Percentiles rank a stretch among this genome's conserved stretches.
Evolutionary conservation across 2,797 vertebrate species (phyloP).

Genomic region (Amblyraja radiata): DNA sequence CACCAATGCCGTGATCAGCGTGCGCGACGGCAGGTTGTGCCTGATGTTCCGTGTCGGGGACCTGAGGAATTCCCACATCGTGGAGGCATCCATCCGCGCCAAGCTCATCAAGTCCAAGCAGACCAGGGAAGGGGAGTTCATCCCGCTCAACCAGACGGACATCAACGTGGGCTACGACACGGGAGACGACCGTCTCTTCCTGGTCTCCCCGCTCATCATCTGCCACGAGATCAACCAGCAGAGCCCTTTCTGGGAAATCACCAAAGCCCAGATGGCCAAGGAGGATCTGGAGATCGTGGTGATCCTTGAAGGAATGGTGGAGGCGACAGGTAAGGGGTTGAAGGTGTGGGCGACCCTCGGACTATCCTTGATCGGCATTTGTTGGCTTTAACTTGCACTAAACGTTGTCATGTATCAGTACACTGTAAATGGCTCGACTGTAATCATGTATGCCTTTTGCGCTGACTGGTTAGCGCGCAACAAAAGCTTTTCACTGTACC

Average conservation of each 20-base stretch:
- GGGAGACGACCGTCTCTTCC: slow-evolving; percentile 91
- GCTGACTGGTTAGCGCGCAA: too few relatives aligned
- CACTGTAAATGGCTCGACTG: too few relatives aligned
- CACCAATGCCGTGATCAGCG: slow-evolving; percentile 91
- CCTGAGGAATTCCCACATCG: slow-evolving; percentile 95
- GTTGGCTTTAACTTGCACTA: too few relatives aligned
- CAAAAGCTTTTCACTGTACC: too few relatives aligned
- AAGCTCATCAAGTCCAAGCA: slow-evolving; percentile 98
- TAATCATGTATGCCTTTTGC: too few relatives aligned
- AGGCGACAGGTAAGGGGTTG: slow-evolving; percentile 83
- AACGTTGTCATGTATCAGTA: too few relatives aligned
- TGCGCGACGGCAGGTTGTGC: slow-evolving; percentile 91
- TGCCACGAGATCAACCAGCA: slow-evolving; percentile 96
- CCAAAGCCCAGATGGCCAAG: slow-evolving; percentile 79
- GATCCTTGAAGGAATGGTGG: slow-evolving; percentile 98
- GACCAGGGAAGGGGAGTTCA: slow-evolving; percentile 98
- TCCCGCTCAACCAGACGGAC: slow-evolving; percentile 98
- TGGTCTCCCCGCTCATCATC: slow-evolving; percentile 97
- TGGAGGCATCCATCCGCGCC: slow-evolving; percentile 95
- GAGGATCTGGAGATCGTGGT: slow-evolving; percentile 95
- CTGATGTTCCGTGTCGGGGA: slow-evolving; percentile 98
- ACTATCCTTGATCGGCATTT: background rate
- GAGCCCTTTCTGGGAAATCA: slow-evolving; percentile 98
- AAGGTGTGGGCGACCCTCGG: background rate
- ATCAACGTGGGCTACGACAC: slow-evolving; percentile 97